phyloP scores from a whole-genome alignment of 1,140 invertebrate species.

The Parasteatoda tepidariorum region DNA sequence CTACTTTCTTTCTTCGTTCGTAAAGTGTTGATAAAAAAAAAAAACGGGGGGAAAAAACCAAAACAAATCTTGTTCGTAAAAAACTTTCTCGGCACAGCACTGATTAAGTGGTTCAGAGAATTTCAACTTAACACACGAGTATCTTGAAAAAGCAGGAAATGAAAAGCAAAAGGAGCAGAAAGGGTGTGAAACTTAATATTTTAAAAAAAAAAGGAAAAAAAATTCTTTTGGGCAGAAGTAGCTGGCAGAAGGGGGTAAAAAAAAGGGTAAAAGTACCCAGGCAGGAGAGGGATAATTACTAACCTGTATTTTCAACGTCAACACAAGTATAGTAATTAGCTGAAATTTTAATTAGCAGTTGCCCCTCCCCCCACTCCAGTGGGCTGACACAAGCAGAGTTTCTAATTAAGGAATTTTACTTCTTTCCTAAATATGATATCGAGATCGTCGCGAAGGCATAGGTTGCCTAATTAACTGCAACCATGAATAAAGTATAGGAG shows the following conservation, averaged over 20 bases:
- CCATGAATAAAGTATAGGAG: constrained; percentile 57
- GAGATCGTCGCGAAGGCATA: constrained; percentile 23
- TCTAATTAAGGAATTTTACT: constrained; percentile 55
- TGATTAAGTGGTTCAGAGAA: constrained; percentile 24
- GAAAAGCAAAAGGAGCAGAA: too few species aligned
- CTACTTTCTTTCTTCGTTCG: too few species aligned
- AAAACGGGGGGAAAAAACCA: too few species aligned
- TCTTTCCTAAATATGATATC: constrained; percentile 57
- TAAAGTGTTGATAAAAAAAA: too few species aligned
- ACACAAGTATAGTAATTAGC: constrained; percentile 60
- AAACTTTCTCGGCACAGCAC: background rate
- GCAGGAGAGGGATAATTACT: constrained; percentile 54
- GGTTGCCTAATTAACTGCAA: constrained; percentile 40
- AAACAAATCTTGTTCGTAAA: too few species aligned
- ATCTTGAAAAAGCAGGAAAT: too few species aligned
- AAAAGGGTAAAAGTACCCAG: background rate
- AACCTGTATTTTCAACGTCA: constrained; percentile 53
- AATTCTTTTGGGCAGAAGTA: background rate
- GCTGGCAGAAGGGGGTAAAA: constrained; percentile 2
- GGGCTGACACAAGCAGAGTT: constrained; percentile 27
- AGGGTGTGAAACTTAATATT: too few species aligned
- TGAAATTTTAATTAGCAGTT: constrained; percentile 49
- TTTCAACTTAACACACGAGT: too few species aligned
- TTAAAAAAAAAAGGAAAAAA: too few species aligned
- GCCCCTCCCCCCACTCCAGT: constrained; percentile 10